phyloP scores from a whole-genome alignment of 1,140 invertebrate species.

The Drosophila aff. region DNA sequence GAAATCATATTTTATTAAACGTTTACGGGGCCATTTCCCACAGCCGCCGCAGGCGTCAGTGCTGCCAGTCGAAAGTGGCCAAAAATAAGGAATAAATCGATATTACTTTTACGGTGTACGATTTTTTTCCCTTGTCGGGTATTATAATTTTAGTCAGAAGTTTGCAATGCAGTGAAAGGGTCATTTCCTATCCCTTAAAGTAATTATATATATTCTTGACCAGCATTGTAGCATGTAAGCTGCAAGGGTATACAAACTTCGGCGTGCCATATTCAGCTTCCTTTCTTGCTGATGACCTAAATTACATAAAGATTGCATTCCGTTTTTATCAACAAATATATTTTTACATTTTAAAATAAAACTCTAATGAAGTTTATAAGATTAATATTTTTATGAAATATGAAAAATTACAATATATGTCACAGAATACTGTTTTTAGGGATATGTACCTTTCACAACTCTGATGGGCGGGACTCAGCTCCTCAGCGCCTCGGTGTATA shows the following conservation, averaged over 20 bases:
- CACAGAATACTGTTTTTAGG: too few relatives aligned
- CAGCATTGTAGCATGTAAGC: too few relatives aligned
- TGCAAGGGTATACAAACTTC: too few relatives aligned
- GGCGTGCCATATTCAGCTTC: too few relatives aligned
- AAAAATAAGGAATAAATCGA: slow-evolving; percentile 3
- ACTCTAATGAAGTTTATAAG: neutral
- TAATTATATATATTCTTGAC: too few relatives aligned
- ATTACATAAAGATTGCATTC: neutral
- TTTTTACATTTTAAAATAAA: neutral
- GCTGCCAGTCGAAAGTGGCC: neutral
- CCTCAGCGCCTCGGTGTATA: neutral
- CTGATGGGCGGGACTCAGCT: neutral
- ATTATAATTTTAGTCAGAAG: too few relatives aligned
- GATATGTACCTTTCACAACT: neutral
- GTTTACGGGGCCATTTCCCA: slow-evolving; percentile 75
- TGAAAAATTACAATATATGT: neutral
- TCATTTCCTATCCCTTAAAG: too few relatives aligned
- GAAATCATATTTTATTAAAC: slow-evolving; percentile 83
- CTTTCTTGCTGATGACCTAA: neutral
- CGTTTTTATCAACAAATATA: neutral
- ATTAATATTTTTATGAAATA: neutral
- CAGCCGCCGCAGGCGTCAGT: slow-evolving; percentile 56
- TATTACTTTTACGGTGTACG: neutral
- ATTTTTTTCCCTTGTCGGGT: neutral
- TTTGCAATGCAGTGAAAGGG: too few relatives aligned